These are phyloP conservation scores for Mellilla xanthometata DNA, from an alignment of 2,888 invertebrate species.

Conservation along the genomic window DNA sequence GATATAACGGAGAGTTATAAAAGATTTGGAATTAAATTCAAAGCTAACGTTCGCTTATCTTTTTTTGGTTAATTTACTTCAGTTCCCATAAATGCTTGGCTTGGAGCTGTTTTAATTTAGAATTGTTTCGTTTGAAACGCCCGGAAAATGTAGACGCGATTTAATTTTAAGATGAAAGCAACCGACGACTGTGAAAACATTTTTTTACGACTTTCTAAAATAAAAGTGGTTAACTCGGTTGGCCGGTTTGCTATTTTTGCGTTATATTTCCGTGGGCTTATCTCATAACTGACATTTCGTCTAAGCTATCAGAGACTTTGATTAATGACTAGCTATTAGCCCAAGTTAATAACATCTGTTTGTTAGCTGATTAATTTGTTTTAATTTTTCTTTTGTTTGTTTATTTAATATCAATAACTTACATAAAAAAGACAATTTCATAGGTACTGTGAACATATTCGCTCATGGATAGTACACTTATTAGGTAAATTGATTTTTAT, in stretches of 20 bases:
- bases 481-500: no score
- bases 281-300: no score
- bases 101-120: conserved; percentile 37
- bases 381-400: no score
- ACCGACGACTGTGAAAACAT: conserved; percentile 6
- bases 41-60: conserved; percentile 40
- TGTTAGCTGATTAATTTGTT: no score
- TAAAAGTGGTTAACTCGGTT: neutral
- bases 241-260: neutral
- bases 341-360: no score
- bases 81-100: conserved; percentile 37
- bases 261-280: neutral
- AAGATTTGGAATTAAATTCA: conserved; percentile 15
- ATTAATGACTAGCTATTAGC: no score
- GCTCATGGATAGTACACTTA: no score
- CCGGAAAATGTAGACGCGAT: conserved; percentile 22
- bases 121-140: conserved; percentile 37
- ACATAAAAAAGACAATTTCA: no score
- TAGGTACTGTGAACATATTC: no score
- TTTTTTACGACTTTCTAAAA: conserved; percentile 2
- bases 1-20: conserved; percentile 10
- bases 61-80: conserved; percentile 45
- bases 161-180: conserved; percentile 21
- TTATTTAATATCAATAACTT: no score
- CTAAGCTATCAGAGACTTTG: no score